Base-by-base conservation (phyloP, 23 tunicate species). In the Corella eumyota region DNA sequence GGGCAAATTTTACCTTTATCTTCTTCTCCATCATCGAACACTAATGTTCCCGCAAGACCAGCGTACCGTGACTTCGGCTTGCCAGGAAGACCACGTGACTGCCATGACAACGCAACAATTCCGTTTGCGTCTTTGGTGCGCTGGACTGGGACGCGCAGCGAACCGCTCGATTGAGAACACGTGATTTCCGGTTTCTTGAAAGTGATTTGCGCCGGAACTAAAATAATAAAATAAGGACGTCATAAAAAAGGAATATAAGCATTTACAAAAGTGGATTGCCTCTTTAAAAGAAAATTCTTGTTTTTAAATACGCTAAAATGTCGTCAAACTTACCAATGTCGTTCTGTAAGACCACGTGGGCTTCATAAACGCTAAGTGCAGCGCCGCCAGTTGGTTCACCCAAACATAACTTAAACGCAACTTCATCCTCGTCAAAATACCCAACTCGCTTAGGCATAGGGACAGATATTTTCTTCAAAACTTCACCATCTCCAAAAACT, bases 341-440 rank as follows among this genome's bases (percentile, higher is more conserved):
- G 44, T 86, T 86, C 47, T 67, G 68, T 0, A 86, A 66, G 20
- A 78, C 71, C 1, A 86, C 80, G 33, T 58, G 45, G 2, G 95
- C 66, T 46, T 77, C 95, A 52, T 66, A 37, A 1, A 63, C 74
- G 32, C 67, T 70, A 9, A 86, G 66, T 0, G 80, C 31, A 3
- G 95, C 95, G 1, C 95, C 95, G 6, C 95, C 95, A 1, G 86
- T 77, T n/a, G 95, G 95, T 28, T 77, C 81, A 5, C 80, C 75
- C 30, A 86, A 69, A 32, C 69, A 59, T 29, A 86, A 46, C 13
- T 69, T 50, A 47, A 86, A 86, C 4, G 87, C 75, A 15, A 71
- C 80, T 64, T 72, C 78, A 60, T 86, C 85, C 50, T 86, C 95
- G 20, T 52, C 72, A 45, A 86, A 86, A 34, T 72, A 80, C 22